A percentile compares a stretch with the other conserved stretches of the same genome.
Evolutionary conservation across 2,113 vertebrate species (phyloP).

Genomic region (Onychostoma macrolepis): DNA sequence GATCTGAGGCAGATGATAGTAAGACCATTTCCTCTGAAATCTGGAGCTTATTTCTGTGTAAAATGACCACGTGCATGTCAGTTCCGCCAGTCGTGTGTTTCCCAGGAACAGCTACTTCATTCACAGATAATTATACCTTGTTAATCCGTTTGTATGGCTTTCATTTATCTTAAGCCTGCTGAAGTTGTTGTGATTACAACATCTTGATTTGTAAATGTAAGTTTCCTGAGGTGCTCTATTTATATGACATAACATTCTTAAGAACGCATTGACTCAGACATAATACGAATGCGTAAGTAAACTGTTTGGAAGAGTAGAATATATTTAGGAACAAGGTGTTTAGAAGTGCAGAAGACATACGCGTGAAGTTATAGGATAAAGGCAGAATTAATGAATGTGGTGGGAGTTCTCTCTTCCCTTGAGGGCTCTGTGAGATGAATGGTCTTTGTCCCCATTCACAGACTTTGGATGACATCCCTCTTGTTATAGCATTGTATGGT

Average conservation of each 20-base stretch:
- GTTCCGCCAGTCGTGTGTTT: not conserved
- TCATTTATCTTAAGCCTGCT: not conserved
- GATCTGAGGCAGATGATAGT: not conserved
- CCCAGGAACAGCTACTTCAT: conserved; percentile 15
- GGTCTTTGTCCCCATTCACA: conserved; percentile 45
- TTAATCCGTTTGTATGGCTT: conserved; percentile 1
- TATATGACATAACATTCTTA: conserved; percentile 1
- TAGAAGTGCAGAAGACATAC: not conserved
- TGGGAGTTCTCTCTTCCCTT: conserved; percentile 37
- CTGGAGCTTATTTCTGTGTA: conserved; percentile 5
- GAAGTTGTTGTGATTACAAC: conserved; percentile 9
- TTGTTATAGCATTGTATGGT: conserved; percentile 45
- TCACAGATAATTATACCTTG: conserved; percentile 30
- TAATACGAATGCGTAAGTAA: not conserved
- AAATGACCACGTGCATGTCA: not conserved
- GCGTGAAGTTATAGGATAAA: not conserved
- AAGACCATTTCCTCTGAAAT: not conserved
- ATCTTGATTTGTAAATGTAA: conserved; percentile 13
- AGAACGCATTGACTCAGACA: not conserved
- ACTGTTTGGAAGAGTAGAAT: not conserved
- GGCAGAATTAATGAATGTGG: not conserved
- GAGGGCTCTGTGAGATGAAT: conserved; percentile 40
- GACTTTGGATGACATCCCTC: conserved; percentile 32
- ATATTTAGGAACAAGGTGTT: conserved; percentile 7
- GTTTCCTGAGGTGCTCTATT: conserved; percentile 12